Percentiles rank a stretch among this genome's conserved stretches.
Conservation (phyloP, 2,888 invertebrate genomes). For the Parelbella ahira region DNA sequence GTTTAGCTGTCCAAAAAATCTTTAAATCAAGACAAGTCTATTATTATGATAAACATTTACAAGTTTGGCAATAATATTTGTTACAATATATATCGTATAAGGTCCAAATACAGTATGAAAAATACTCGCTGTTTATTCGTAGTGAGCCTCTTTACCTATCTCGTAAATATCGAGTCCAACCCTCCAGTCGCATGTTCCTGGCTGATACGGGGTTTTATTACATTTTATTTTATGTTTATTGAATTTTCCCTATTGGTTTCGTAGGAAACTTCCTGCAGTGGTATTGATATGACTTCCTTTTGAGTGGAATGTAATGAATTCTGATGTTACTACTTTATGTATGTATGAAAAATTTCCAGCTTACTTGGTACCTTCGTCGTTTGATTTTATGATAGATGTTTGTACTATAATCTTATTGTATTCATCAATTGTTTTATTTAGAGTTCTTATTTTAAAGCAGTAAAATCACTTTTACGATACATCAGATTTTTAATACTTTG, state of each 20-base stretch:
- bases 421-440: too few relatives aligned
- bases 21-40: background rate
- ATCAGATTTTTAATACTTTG: too few relatives aligned
- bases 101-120: slow-evolving; percentile 3
- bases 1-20: too few relatives aligned
- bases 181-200: slow-evolving; percentile 45
- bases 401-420: too few relatives aligned
- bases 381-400: slow-evolving; percentile 3
- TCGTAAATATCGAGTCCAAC: slow-evolving; percentile 52
- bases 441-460: too few relatives aligned
- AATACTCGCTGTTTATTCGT: slow-evolving; percentile 28
- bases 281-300: slow-evolving; percentile 20
- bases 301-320: slow-evolving; percentile 20
- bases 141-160: slow-evolving; percentile 46
- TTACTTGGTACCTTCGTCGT: background rate
- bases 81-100: too few relatives aligned
- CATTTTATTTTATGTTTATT: slow-evolving; percentile 61
- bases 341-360: background rate
- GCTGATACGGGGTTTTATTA: slow-evolving; percentile 67
- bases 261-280: slow-evolving; percentile 9
- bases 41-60: too few relatives aligned
- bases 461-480: too few relatives aligned
- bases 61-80: too few relatives aligned
- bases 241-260: slow-evolving; percentile 38
- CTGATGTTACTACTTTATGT: slow-evolving; percentile 6